phyloP scores from a whole-genome alignment of 1,140 invertebrate genomes.

The Chironomus striatipennis region DNA sequence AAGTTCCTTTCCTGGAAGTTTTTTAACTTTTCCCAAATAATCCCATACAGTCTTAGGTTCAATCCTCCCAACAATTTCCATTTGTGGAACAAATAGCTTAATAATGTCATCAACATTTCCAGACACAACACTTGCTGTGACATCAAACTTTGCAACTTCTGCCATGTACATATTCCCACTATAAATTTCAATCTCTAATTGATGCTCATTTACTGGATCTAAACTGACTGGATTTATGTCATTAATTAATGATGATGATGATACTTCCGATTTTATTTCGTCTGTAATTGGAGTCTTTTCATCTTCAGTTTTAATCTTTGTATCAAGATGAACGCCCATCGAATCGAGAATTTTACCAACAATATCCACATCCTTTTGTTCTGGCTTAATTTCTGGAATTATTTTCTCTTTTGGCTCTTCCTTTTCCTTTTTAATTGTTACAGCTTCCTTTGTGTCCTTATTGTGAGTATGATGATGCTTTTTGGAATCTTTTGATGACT shows the following conservation, averaged over 20 bases:
- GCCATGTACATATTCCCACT: constrained; percentile 81
- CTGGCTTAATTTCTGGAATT: constrained; percentile 47
- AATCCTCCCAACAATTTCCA: constrained; percentile 87
- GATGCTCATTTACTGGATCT: constrained; percentile 29
- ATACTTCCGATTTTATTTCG: neutral
- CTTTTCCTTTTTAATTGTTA: constrained; percentile 31
- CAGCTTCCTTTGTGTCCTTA: constrained; percentile 32
- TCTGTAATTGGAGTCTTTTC: neutral
- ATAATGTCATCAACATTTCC: constrained; percentile 59
- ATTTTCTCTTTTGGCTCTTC: constrained; percentile 35
- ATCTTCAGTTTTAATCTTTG: constrained; percentile 28
- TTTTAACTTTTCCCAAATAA: constrained; percentile 85
- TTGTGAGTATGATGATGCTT: constrained; percentile 25
- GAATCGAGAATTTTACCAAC: constrained; percentile 32
- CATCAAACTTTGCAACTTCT: constrained; percentile 82
- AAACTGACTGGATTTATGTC: constrained; percentile 22
- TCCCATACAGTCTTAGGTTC: constrained; percentile 86
- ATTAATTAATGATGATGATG: neutral
- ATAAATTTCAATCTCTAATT: constrained; percentile 56
- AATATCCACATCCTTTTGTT: constrained; percentile 43
- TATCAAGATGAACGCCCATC: constrained; percentile 27
- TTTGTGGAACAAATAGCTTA: constrained; percentile 63
- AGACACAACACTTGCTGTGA: constrained; percentile 60
- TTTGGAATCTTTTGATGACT: constrained; percentile 17
- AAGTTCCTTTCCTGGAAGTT: constrained; percentile 79